Conservation (phyloP, 2,797 vertebrate genomes). For the Eospalax fontanierii region DNA sequence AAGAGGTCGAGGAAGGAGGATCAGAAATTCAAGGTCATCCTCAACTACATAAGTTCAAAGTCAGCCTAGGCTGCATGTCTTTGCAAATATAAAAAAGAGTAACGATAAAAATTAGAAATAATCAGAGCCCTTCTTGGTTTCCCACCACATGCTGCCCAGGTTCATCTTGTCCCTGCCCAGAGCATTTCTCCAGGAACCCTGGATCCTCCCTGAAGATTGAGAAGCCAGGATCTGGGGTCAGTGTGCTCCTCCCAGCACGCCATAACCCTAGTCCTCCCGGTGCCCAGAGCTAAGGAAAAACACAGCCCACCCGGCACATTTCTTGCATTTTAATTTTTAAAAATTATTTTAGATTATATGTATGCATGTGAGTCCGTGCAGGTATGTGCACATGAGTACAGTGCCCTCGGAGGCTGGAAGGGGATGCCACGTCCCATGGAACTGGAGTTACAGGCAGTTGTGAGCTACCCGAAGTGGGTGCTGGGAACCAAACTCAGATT, state of each 20-base stretch:
- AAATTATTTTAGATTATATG: background rate
- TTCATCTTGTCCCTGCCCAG: background rate
- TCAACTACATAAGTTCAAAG: background rate
- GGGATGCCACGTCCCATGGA: no score
- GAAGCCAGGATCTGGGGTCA: background rate
- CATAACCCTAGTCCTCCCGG: background rate
- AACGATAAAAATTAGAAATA: no score
- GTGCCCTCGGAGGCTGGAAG: background rate
- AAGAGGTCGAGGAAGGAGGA: background rate
- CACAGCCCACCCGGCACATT: background rate
- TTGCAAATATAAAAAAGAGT: background rate
- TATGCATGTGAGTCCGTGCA: background rate
- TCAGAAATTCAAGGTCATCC: background rate
- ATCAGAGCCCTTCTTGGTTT: conserved; percentile 21
- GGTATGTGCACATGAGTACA: background rate
- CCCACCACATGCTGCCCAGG: background rate
- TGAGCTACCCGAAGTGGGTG: background rate
- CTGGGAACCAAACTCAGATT: background rate
- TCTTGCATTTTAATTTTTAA: background rate
- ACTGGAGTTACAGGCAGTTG: background rate
- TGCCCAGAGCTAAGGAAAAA: conserved; percentile 5
- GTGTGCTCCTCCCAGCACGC: background rate
- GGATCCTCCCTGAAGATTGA: background rate
- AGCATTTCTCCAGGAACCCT: background rate
- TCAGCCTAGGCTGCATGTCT: background rate